phyloP scores from a whole-genome alignment of 2,797 vertebrate genomes.

The Prunella strophiata region DNA sequence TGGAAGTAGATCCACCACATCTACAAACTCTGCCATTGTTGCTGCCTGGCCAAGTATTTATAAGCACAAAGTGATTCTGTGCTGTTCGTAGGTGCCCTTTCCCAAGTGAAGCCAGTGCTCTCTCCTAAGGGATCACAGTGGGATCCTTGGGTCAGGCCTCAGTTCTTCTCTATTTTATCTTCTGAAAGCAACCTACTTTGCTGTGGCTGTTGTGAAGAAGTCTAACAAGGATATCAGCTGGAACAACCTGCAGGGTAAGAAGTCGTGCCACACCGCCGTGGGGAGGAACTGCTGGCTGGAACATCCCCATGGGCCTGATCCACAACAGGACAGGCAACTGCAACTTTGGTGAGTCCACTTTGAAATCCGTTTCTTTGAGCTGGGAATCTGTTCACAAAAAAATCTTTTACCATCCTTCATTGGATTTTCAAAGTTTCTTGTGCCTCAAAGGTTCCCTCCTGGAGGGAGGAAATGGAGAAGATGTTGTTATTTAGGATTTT shows the following conservation, averaged over 20 bases:
- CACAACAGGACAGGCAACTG: constrained; percentile 73
- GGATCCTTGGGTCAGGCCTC: background rate
- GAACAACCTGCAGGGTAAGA: constrained; percentile 79
- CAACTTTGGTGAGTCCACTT: constrained; percentile 79
- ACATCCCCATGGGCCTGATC: constrained; percentile 86
- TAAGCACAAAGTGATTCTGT: background rate
- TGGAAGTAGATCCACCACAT: background rate
- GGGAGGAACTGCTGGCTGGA: constrained; percentile 92
- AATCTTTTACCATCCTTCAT: background rate
- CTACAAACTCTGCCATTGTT: background rate
- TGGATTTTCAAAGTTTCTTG: background rate
- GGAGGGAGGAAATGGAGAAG: background rate
- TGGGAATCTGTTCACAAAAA: background rate
- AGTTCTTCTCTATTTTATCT: background rate
- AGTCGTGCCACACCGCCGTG: constrained; percentile 88
- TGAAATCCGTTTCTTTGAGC: background rate
- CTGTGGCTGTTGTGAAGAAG: constrained; percentile 77
- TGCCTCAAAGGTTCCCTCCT: background rate
- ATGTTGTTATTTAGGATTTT: background rate
- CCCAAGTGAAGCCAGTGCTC: background rate
- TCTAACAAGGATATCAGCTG: constrained; percentile 34
- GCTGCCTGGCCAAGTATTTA: background rate
- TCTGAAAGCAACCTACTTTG: constrained; percentile 70
- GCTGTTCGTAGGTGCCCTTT: background rate
- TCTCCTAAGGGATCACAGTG: background rate